Evolutionary conservation across 1,140 invertebrate genomes (phyloP).

Genomic region (Oedothorax gibbosus): DNA sequence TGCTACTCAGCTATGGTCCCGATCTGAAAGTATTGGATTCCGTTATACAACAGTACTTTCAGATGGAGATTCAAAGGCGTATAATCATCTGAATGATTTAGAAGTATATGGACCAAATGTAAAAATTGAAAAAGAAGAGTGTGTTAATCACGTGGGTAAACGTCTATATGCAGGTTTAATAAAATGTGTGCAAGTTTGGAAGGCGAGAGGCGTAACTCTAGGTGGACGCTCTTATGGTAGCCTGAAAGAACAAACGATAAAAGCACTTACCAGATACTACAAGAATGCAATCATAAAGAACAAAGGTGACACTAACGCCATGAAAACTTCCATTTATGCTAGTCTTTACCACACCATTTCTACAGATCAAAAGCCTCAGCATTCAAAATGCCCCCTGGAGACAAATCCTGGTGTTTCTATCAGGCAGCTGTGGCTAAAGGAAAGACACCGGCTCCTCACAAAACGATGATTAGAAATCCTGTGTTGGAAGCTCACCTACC

Average conservation of each 20-base stretch:
- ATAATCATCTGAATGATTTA: neutral
- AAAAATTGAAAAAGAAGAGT: slow-evolving; percentile 17
- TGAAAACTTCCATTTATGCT: slow-evolving; percentile 36
- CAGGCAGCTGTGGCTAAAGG: neutral
- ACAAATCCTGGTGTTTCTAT: slow-evolving; percentile 23
- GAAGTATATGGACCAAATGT: neutral
- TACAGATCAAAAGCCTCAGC: slow-evolving; percentile 1
- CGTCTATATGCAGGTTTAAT: neutral
- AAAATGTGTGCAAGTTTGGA: neutral
- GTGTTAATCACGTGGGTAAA: slow-evolving; percentile 7
- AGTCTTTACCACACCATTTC: slow-evolving; percentile 3
- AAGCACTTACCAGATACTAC: neutral
- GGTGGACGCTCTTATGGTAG: slow-evolving; percentile 11
- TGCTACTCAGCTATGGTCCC: neutral
- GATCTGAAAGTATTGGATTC: slow-evolving; percentile 13
- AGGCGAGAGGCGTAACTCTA: neutral
- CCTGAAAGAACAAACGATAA: slow-evolving; percentile 6
- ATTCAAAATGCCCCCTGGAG: neutral
- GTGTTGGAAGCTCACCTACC: neutral
- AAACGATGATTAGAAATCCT: neutral
- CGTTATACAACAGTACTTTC: neutral
- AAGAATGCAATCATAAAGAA: slow-evolving; percentile 10
- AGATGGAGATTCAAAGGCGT: neutral
- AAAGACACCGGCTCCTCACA: neutral
- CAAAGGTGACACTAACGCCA: neutral